Base-by-base conservation (phyloP, 1,140 invertebrate species). In the Nautilus pompilius region DNA sequence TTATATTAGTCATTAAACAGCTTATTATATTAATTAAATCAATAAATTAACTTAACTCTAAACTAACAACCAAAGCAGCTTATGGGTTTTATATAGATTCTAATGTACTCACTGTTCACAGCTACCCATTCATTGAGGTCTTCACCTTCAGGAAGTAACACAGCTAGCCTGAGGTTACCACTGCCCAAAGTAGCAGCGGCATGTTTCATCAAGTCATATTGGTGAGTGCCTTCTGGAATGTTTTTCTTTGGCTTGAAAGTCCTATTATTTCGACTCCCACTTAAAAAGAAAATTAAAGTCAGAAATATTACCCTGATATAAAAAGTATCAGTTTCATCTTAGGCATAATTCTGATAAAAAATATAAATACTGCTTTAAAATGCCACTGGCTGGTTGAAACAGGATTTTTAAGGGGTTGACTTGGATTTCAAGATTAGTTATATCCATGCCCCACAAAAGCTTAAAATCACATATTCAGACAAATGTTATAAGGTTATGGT, bases 51-150 rank as follows among this genome's bases (percentile, higher is more conserved):
- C n/a, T n/a, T n/a, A n/a, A n/a, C n/a, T n/a, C n/a, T n/a, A 51
- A 22, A 8, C 49, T 17, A 32, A 13, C 54, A 29, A 17, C 8
- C 8, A 8, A 13, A 57, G 32, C 8, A 30, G 8, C 17, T 30
- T 29, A 56, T 24, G 29, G 8, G 24, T 33, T 33, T 15, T 33
- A 10, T 56, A 10, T 29, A 30, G 24, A 56, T 29, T 33, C n/a
- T 15, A 26, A 26, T 8, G 45, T 68, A 88, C 90, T 89, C 85
- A 96, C 96, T 98, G 80, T 99, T 99, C 13, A 98, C 96, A 66
- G 96, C 96, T 41, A 99, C 94, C 98, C 98, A 99, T 87, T 99
- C 98, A 83, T 99, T 99, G 36, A 98, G 87, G 86, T 99, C 97
- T 86, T 99, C 98, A 45, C 97, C 97, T 82, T 99, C 96, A 2